A percentile compares a stretch with the other conserved stretches of the same genome.
Conservation (phyloP, 2,797 vertebrate genomes). For the Garrulus glandarius region DNA sequence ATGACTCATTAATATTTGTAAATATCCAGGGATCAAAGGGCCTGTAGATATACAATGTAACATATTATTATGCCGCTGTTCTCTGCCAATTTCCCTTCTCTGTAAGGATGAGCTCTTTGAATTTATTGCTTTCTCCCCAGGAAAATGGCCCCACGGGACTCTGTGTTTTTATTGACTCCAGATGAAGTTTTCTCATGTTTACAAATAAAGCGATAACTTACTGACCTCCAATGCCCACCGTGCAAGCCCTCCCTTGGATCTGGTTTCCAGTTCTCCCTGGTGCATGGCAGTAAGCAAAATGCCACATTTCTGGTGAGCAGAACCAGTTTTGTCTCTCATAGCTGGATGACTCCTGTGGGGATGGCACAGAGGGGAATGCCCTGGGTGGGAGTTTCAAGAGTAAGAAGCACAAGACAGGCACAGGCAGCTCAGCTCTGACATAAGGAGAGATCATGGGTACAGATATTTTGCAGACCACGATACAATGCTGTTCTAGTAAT, state of each 20-base stretch:
- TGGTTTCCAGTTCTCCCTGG: neutral
- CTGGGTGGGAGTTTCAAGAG: neutral
- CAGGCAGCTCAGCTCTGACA: neutral
- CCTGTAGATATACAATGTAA: conserved; percentile 10
- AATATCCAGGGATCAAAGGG: conserved; percentile 54
- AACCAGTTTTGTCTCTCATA: neutral
- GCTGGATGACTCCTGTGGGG: neutral
- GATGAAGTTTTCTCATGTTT: conserved; percentile 51
- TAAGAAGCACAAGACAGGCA: neutral
- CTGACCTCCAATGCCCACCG: conserved; percentile 3
- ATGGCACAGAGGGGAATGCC: neutral
- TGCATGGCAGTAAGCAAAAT: neutral
- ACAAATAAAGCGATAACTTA: conserved; percentile 36
- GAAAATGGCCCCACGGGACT: neutral
- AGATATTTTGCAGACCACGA: neutral
- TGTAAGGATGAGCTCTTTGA: conserved; percentile 17
- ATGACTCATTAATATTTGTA: conserved; percentile 60
- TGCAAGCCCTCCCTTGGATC: neutral
- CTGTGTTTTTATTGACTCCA: conserved; percentile 39
- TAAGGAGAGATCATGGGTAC: neutral
- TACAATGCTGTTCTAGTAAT: neutral
- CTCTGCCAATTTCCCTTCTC: conserved; percentile 44
- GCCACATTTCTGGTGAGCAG: neutral
- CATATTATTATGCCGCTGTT: neutral
- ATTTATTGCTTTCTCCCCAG: conserved; percentile 32